phyloP scores from a whole-genome alignment of 35 echinoderm and acorn worm species.

The Heliocidaris erythrogramma region DNA sequence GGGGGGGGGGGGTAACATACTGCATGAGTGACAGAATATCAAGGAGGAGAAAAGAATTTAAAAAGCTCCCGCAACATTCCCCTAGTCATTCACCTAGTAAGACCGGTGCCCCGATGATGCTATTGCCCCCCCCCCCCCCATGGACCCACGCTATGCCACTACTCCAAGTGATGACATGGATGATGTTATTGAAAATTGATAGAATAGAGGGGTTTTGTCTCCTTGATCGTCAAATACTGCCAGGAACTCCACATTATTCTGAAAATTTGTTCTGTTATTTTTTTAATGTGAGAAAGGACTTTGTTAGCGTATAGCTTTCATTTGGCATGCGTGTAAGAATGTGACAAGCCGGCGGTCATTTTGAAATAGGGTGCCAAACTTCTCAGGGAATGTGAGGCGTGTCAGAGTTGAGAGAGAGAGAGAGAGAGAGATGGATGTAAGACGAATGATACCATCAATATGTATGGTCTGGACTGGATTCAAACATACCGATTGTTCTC shows the following conservation, averaged over 20 bases:
- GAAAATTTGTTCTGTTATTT: neutral
- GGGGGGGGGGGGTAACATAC: too few species aligned
- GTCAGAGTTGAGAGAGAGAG: neutral
- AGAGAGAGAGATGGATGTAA: neutral
- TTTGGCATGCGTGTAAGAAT: neutral
- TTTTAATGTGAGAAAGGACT: neutral
- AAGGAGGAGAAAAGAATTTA: too few species aligned
- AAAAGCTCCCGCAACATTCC: too few species aligned
- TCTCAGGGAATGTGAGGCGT: neutral
- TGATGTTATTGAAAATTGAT: neutral
- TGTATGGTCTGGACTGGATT: neutral
- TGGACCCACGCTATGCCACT: neutral
- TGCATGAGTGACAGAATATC: too few species aligned
- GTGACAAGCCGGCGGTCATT: constrained; percentile 6
- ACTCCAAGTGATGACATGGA: neutral
- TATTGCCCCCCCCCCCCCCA: too few species aligned
- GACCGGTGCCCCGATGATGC: too few species aligned
- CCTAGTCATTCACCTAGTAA: too few species aligned
- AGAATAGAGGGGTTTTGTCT: neutral
- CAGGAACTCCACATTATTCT: neutral
- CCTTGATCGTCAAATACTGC: neutral
- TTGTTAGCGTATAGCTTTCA: neutral
- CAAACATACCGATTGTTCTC: too few species aligned
- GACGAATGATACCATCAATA: neutral
- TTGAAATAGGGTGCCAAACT: constrained; percentile 16